phyloP scores from a whole-genome alignment of 2,888 invertebrate species.

The Pammene fasciana region DNA sequence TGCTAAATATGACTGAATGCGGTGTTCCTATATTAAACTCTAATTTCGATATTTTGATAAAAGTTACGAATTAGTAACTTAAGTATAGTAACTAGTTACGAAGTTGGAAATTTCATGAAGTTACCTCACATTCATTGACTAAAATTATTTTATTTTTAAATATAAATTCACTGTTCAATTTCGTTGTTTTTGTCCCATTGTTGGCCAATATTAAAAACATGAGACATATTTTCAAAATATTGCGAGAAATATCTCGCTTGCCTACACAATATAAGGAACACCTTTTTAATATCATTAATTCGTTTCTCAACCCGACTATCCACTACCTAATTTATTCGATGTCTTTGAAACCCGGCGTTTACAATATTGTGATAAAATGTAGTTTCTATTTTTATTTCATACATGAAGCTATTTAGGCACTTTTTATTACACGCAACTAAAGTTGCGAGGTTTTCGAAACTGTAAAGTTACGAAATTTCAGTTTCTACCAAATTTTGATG shows the following conservation, averaged over 20 bases:
- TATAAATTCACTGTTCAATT: neutral
- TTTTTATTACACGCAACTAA: neutral
- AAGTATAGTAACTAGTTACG: neutral
- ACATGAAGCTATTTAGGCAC: neutral
- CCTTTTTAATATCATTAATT: slow-evolving; percentile 28
- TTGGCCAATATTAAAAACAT: neutral
- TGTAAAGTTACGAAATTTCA: neutral
- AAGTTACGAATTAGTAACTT: slow-evolving; percentile 2
- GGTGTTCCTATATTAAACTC: slow-evolving; percentile 13
- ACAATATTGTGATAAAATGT: neutral
- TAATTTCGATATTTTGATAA: neutral
- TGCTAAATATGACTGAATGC: slow-evolving; percentile 39
- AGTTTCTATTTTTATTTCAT: neutral
- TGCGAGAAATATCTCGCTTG: neutral
- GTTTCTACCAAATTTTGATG: neutral
- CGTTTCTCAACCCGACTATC: slow-evolving; percentile 25
- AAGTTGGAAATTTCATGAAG: neutral
- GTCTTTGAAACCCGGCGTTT: slow-evolving; percentile 21
- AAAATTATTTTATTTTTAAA: neutral
- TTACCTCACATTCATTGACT: too few relatives aligned
- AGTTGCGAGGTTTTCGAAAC: neutral
- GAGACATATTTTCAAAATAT: neutral
- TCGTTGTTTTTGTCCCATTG: slow-evolving; percentile 28
- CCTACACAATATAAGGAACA: slow-evolving; percentile 25
- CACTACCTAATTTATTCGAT: slow-evolving; percentile 24